Percentiles rank a stretch among this genome's conserved stretches.
phyloP scores from a whole-genome alignment of 92 coral and sea anemone species.

The Plumapathes pennacea region DNA sequence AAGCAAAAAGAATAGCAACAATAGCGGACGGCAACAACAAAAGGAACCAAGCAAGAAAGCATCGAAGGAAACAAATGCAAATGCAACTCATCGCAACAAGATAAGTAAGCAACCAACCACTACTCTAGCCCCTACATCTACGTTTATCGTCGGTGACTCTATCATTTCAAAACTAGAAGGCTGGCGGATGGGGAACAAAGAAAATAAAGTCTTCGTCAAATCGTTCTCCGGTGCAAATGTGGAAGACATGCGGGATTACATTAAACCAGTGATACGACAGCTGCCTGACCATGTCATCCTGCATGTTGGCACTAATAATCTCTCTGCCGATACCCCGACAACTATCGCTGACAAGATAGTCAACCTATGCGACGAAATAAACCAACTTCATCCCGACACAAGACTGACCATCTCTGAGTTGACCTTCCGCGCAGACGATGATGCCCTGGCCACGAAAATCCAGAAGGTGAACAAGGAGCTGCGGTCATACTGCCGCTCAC shows the following conservation, averaged over 20 bases:
- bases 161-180: constrained; percentile 5
- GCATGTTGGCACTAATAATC: constrained; percentile 13
- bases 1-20: no score
- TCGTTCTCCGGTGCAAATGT: constrained; percentile 7
- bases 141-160: constrained; percentile 9
- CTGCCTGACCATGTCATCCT: constrained; percentile 4
- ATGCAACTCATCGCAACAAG: no score
- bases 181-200: constrained; percentile 12
- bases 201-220: neutral
- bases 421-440: neutral
- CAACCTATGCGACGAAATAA: neutral
- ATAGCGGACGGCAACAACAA: no score
- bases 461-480: constrained; percentile 22
- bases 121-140: no score
- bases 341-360: constrained; percentile 3
- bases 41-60: no score
- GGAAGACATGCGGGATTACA: no score
- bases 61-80: no score
- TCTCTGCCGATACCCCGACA: neutral
- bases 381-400: neutral
- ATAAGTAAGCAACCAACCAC: no score
- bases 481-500: constrained; percentile 4
- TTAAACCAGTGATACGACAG: neutral
- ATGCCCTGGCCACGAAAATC: neutral
- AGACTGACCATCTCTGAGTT: constrained; percentile 7